Conservation (phyloP, 64 coral and sea anemone genomes). For the Porites australiensis region DNA sequence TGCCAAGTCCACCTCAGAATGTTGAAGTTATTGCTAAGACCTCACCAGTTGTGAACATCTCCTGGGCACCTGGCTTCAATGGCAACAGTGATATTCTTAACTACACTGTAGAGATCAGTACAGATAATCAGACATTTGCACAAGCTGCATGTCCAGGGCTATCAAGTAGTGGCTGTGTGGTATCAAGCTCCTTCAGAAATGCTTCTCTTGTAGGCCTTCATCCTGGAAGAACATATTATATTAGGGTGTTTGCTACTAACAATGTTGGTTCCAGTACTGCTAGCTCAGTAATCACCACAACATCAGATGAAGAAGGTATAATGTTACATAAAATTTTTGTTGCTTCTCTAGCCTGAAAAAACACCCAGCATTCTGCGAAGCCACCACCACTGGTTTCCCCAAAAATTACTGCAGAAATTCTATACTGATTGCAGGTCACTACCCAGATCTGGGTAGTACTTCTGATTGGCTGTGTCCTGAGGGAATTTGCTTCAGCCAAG, state of each 20-base stretch:
- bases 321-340: too few relatives aligned
- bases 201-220: not conserved
- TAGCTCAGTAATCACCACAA: not conserved
- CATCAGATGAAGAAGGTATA: slow-evolving; percentile 44
- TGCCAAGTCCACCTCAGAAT: not conserved
- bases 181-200: not conserved
- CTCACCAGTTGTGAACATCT: not conserved
- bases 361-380: too few relatives aligned
- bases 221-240: not conserved
- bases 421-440: too few relatives aligned
- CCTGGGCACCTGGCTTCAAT: not conserved
- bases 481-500: too few relatives aligned
- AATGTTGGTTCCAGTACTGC: not conserved
- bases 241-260: slow-evolving; percentile 19
- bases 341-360: too few relatives aligned
- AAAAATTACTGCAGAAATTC: too few relatives aligned
- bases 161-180: not conserved
- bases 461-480: too few relatives aligned
- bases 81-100: not conserved
- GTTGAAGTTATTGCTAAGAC: not conserved
- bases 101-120: slow-evolving; percentile 15
- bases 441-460: too few relatives aligned
- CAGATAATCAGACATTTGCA: not conserved
- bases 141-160: not conserved
- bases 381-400: too few relatives aligned